Percentiles rank a stretch among this genome's conserved stretches.
phyloP scores from a whole-genome alignment of 1,140 invertebrate genomes.

The Caenorhabditis remanei region DNA sequence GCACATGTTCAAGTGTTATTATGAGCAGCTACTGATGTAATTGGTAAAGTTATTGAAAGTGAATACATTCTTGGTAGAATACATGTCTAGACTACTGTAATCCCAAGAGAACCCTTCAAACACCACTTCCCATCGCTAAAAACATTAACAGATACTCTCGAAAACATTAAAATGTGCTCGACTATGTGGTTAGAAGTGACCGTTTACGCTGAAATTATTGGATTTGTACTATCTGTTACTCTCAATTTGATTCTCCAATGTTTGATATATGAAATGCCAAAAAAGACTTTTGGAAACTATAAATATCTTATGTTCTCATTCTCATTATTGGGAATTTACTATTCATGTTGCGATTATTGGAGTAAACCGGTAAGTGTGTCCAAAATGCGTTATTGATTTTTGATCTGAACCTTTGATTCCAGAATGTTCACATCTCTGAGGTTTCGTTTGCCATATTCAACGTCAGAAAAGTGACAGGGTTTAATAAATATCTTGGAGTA shows the following conservation, averaged over 20 bases:
- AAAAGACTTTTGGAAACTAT: conserved; percentile 21
- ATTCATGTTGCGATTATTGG: background rate
- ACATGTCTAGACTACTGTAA: no score
- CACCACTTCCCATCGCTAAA: no score
- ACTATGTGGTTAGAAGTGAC: no score
- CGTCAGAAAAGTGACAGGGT: no score
- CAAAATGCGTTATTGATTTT: no score
- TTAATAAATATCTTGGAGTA: background rate
- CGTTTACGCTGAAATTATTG: background rate
- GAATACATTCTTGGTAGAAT: no score
- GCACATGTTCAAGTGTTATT: background rate
- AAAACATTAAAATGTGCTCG: no score
- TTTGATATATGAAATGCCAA: background rate
- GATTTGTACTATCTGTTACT: background rate
- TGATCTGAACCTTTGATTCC: no score
- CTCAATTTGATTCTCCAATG: background rate
- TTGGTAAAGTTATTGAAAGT: no score
- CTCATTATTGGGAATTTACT: background rate
- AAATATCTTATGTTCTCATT: conserved; percentile 37
- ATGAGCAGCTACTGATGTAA: no score
- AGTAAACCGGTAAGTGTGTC: background rate
- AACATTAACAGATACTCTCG: no score
- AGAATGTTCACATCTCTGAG: background rate
- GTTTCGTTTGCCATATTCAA: background rate
- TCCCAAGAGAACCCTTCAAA: no score